These are phyloP conservation scores for Monopis laevigella DNA, from an alignment of 2,888 invertebrate species.

Conservation along the genomic window DNA sequence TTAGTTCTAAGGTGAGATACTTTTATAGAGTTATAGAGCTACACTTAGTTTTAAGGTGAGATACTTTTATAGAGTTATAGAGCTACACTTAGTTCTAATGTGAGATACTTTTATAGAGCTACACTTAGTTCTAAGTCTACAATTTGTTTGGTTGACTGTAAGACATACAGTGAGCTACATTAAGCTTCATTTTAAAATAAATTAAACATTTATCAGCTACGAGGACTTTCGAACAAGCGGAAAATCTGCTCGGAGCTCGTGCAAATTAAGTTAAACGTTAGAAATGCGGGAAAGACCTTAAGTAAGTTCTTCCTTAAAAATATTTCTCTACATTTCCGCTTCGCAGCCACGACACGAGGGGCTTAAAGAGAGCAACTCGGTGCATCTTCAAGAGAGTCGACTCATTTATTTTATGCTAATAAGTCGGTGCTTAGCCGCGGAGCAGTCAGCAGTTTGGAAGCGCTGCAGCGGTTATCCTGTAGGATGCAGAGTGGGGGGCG, in stretches of 20 bases:
- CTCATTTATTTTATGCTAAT: conserved; percentile 58
- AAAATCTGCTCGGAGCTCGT: conserved; percentile 2
- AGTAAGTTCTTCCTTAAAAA: conserved; percentile 19
- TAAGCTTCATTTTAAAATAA: no score
- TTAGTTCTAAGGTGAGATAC: no score
- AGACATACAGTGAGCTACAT: no score
- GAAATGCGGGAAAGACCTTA: conserved; percentile 13
- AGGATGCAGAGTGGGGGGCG: conserved; percentile 24
- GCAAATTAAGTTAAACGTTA: conserved; percentile 23
- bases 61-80: no score
- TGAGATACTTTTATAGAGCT: no score
- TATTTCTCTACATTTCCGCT: conserved; percentile 21
- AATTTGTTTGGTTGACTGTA: no score
- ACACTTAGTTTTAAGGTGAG: no score
- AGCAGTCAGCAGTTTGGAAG: conserved; percentile 45
- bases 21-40: no score
- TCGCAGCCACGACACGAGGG: conserved; percentile 16
- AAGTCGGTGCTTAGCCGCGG: conserved; percentile 37
- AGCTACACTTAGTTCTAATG: no score
- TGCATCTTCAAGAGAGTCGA: conserved; percentile 33
- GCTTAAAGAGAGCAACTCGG: conserved; percentile 26
- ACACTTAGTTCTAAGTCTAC: no score
- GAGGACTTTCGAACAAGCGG: not conserved
- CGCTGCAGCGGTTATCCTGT: conserved; percentile 24
- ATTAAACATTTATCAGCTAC: not conserved